phyloP scores from a whole-genome alignment of 2,113 vertebrate species.

The Xiphophorus hellerii region DNA sequence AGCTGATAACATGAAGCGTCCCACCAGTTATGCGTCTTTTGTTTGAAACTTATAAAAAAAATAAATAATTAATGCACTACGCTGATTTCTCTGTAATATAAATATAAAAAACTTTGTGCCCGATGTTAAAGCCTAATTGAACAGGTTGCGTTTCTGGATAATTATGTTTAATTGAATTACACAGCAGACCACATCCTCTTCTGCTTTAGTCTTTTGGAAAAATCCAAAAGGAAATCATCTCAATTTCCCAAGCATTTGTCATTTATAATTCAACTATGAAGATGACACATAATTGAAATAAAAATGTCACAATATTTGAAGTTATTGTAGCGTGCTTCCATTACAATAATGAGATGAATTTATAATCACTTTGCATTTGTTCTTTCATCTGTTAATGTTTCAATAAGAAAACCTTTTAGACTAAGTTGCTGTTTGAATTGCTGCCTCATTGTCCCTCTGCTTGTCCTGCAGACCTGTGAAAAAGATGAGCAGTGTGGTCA shows the following conservation, averaged over 20 bases:
- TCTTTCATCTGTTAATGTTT: neutral
- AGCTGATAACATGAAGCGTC: neutral
- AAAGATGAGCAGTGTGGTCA: conserved; percentile 86
- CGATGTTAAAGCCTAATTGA: neutral
- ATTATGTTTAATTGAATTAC: conserved; percentile 55
- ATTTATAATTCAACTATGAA: conserved; percentile 64
- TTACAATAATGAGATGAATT: conserved; percentile 1
- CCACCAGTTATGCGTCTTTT: neutral
- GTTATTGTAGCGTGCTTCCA: conserved; percentile 19
- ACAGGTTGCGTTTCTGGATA: conserved; percentile 16
- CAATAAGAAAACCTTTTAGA: neutral
- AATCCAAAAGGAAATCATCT: conserved; percentile 63
- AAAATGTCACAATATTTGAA: conserved; percentile 3
- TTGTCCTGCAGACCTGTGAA: conserved; percentile 85
- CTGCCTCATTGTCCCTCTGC: neutral
- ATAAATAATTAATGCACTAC: too few relatives aligned
- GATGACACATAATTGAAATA: conserved; percentile 47
- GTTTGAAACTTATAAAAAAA: neutral
- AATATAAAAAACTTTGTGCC: neutral
- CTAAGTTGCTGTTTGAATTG: neutral
- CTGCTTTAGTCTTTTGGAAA: conserved; percentile 40
- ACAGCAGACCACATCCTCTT: conserved; percentile 56
- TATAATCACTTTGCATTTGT: neutral
- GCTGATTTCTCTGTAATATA: neutral
- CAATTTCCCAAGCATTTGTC: conserved; percentile 50